Base-by-base conservation (phyloP, 2,113 vertebrate species). In the Rhadina sibilatrix region DNA sequence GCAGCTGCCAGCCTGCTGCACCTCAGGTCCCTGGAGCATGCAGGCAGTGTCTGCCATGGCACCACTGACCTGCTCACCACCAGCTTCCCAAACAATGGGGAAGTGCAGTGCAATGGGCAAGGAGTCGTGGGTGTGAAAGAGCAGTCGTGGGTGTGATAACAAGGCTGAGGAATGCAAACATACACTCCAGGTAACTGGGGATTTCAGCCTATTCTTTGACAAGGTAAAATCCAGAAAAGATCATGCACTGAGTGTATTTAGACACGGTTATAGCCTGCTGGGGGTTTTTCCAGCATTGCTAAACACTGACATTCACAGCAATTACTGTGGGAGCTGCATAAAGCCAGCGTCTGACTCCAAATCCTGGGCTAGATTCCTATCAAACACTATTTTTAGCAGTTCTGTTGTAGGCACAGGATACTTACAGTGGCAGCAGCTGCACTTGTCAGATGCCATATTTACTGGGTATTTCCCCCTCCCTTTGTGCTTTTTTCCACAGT, bases 41-140 rank as follows among this genome's bases (percentile, higher is more conserved):
- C 0, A 2, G 56, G 53, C 16, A 71, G 3, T 6, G 25, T 5
- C 57, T 3, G 0, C 5, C 54, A 4, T 11, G 35, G 31, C 61
- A 21, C 0, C 3, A 15, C 27, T 74, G 53, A 23, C 44, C 33
- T 6, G 4, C 35, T 70, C 63, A 10, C 31, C 47, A 3, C 21
- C 49, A 18, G 64, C 82, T 80, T 42, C 63, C 30, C 42, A 23
- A 30, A 5, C 15, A 9, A 35, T 1, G 17, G 77, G 61, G 44
- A 61, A 71, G 35, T 1, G 33, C 49, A n/a, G 15, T 6, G 15
- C 53, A 12, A 11, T 0, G 42, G 70, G 56, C 37, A 18, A 81
- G 88, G 83, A 3, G 0, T 5, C n/a, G n/a, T n/a, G n/a, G n/a
- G n/a, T n/a, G n/a, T n/a, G 38, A 42, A 47, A 66, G 78, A 90